Conservation (phyloP, 2,113 vertebrate species). For the Pampusana beccarii region DNA sequence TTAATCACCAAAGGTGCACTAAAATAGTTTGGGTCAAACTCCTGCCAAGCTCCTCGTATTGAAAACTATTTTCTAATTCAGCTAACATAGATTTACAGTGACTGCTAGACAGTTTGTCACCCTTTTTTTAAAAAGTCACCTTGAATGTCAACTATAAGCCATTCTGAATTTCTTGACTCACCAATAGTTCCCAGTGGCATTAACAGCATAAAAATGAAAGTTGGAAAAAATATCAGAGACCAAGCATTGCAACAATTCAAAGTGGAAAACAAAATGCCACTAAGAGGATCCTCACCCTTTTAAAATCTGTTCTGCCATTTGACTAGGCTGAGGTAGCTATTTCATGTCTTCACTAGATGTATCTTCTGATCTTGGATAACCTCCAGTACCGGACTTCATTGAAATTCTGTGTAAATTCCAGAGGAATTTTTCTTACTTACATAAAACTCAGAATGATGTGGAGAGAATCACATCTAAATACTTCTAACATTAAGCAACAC, state of each 20-base stretch:
- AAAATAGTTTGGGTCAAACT: slow-evolving; percentile 10
- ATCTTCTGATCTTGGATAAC: neutral
- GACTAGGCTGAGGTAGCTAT: neutral
- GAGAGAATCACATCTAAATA: neutral
- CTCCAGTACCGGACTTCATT: neutral
- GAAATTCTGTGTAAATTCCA: neutral
- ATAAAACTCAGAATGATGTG: neutral
- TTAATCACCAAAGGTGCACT: neutral
- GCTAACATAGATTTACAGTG: neutral
- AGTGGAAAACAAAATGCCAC: neutral
- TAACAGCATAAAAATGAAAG: neutral
- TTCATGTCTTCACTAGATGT: neutral
- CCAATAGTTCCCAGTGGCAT: neutral
- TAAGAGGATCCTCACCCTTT: neutral
- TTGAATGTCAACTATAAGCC: neutral
- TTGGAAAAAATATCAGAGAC: neutral
- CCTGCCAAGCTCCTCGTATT: neutral
- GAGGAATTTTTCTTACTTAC: neutral
- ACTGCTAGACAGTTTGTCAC: neutral
- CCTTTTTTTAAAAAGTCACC: neutral
- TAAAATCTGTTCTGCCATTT: neutral
- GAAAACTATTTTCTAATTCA: slow-evolving; percentile 9
- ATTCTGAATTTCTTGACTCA: neutral
- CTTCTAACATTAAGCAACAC: neutral
- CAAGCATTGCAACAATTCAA: neutral